Evolutionary conservation across 2,797 vertebrate species (phyloP).

Genomic region (Phylloscopus collybita): DNA sequence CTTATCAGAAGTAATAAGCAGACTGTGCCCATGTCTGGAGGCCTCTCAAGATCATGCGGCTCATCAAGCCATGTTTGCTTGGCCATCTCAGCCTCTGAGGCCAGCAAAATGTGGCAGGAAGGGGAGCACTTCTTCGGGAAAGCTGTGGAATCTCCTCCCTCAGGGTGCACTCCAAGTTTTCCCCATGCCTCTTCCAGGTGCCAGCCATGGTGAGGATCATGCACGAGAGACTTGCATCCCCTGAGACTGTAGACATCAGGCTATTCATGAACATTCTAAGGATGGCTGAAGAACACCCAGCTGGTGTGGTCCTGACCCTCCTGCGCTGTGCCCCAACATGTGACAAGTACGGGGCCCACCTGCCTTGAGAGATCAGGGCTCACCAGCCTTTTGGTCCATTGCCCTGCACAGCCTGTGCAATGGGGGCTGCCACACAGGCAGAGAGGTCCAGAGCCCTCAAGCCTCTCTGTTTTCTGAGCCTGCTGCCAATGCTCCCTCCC

Average conservation of each 20-base stretch:
- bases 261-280: neutral
- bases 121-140: too few species aligned
- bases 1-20: too few species aligned
- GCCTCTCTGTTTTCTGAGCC: neutral
- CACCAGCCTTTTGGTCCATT: neutral
- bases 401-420: neutral
- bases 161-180: too few species aligned
- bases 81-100: neutral
- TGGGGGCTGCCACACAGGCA: neutral
- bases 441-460: too few species aligned
- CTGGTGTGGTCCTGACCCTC: neutral
- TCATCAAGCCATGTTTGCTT: too few species aligned
- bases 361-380: neutral
- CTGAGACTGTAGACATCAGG: accelerated
- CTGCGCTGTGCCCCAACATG: neutral
- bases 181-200: neutral
- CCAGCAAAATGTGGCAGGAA: neutral
- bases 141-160: neutral
- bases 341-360: neutral
- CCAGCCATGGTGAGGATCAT: neutral
- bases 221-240: neutral
- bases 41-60: too few species aligned
- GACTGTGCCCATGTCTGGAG: too few species aligned
- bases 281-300: neutral
- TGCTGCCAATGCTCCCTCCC: neutral